A percentile compares a stretch with the other conserved stretches of the same genome.
phyloP scores from a whole-genome alignment of 2,797 vertebrate genomes.

The Anas bahamensis region DNA sequence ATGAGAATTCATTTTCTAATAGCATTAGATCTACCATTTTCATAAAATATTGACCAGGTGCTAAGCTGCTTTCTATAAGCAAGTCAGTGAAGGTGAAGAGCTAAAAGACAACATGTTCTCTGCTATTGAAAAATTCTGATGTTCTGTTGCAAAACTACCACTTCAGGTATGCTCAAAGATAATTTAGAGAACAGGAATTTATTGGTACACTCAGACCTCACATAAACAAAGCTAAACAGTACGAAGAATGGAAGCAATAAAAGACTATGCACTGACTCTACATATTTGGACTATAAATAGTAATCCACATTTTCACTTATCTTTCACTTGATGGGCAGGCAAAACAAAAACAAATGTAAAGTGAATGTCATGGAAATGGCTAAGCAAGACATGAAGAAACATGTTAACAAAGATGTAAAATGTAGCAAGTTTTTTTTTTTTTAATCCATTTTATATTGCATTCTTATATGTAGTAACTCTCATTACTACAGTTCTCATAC shows the following conservation, averaged over 20 bases:
- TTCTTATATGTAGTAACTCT: not conserved
- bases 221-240: not conserved
- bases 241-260: not conserved
- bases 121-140: not conserved
- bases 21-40: not conserved
- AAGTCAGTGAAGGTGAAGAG: not conserved
- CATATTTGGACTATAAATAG: not conserved
- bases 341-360: not conserved
- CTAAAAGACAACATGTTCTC: not conserved
- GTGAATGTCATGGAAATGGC: not conserved
- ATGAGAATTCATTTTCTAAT: not conserved
- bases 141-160: not conserved
- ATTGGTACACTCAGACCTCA: not conserved
- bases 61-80: not conserved
- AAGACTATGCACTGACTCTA: not conserved
- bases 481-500: not conserved
- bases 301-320: not conserved
- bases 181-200: not conserved
- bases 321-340: not conserved
- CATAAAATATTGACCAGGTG: constrained; percentile 2
- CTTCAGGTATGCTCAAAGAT: not conserved
- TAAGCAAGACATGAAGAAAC: not conserved
- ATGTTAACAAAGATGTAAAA: not conserved
- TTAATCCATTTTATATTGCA: not conserved
- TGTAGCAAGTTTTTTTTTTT: not conserved